phyloP scores from a whole-genome alignment of 1,140 invertebrate genomes.

The Drosophila murphyi region DNA sequence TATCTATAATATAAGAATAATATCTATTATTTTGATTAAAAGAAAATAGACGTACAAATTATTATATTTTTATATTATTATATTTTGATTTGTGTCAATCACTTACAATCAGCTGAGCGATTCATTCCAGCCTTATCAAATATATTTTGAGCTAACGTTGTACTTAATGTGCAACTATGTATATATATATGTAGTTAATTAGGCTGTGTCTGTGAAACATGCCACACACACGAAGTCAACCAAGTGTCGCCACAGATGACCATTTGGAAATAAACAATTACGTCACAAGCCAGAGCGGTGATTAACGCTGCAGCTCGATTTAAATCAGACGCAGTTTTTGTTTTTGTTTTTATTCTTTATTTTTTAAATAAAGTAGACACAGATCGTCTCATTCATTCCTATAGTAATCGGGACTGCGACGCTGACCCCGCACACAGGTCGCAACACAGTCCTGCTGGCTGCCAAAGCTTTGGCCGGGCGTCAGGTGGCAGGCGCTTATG shows the following conservation, averaged over 20 bases:
- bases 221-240: conserved; percentile 27
- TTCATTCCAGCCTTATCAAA: neutral
- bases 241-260: conserved; percentile 4
- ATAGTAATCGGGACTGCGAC: conserved; percentile 65
- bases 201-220: conserved; percentile 30
- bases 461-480: conserved; percentile 76
- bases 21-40: no score
- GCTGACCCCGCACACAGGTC: conserved; percentile 60
- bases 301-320: conserved; percentile 20
- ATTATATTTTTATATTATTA: no score
- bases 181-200: conserved; percentile 21
- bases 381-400: conserved; percentile 29
- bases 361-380: neutral
- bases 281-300: conserved; percentile 31
- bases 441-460: conserved; percentile 64
- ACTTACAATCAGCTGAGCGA: neutral
- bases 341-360: neutral
- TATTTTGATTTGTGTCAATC: neutral
- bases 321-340: conserved; percentile 36
- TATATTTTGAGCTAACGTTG: conserved; percentile 24
- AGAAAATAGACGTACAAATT: no score
- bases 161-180: conserved; percentile 18
- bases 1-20: no score
- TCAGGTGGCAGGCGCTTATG: conserved; percentile 65
- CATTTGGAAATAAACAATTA: conserved; percentile 37